Conservation (phyloP, 2,888 invertebrate genomes). For the Papilio gigon region DNA sequence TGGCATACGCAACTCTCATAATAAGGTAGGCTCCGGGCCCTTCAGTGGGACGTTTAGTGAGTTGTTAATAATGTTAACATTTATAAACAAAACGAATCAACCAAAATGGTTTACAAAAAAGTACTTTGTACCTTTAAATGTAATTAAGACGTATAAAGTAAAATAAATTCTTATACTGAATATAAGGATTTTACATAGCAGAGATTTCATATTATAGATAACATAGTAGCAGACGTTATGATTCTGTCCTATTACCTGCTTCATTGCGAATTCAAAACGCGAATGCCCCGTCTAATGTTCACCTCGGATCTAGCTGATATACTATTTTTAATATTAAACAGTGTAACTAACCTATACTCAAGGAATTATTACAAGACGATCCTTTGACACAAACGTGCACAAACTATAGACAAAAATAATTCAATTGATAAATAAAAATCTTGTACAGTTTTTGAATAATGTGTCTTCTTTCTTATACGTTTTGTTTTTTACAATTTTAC, state of each 20-base stretch:
- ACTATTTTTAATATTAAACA: conserved; percentile 8
- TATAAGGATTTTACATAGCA: neutral
- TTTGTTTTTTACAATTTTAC: conserved; percentile 14
- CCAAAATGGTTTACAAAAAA: too few relatives aligned
- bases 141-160: neutral
- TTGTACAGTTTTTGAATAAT: conserved; percentile 23
- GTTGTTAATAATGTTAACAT: too few relatives aligned
- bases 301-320: neutral
- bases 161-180: neutral
- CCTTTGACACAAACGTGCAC: neutral
- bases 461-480: conserved; percentile 26
- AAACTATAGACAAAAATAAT: neutral
- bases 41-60: too few relatives aligned
- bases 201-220: conserved; percentile 19
- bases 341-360: neutral
- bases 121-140: neutral
- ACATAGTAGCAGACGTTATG: neutral
- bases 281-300: neutral
- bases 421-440: conserved; percentile 3
- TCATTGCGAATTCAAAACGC: conserved; percentile 18
- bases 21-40: too few relatives aligned
- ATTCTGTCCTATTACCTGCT: conserved; percentile 11
- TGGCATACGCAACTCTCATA: too few relatives aligned
- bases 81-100: too few relatives aligned
- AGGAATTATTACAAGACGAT: neutral